Percentiles rank a stretch among this genome's conserved stretches.
Evolutionary conservation across 2,888 invertebrate species (phyloP).

Genomic region (Eupithecia insigniata): DNA sequence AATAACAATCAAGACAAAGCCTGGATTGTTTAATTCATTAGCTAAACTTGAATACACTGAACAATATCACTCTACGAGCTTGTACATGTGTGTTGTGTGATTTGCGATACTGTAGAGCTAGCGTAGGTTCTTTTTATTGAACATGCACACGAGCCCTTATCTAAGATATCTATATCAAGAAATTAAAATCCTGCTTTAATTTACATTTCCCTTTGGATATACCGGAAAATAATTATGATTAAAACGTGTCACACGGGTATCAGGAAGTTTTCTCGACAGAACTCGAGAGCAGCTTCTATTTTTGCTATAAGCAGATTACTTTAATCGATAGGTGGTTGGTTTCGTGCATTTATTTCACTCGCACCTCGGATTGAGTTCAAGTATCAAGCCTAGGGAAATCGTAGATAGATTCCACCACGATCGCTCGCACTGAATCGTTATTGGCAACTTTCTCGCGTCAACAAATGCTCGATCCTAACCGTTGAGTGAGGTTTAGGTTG

Average conservation of each 20-base stretch:
- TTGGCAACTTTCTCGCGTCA: slow-evolving; percentile 26
- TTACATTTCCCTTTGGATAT: slow-evolving; percentile 37
- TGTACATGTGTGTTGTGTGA: slow-evolving; percentile 43
- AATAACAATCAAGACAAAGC: slow-evolving; percentile 44
- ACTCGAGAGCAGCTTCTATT: background rate
- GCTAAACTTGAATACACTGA: slow-evolving; percentile 24
- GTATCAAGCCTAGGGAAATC: background rate
- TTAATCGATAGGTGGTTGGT: background rate
- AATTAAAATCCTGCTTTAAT: slow-evolving; percentile 30
- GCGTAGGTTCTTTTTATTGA: slow-evolving; percentile 25
- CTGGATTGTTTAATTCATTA: slow-evolving; percentile 49
- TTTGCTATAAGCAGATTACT: background rate
- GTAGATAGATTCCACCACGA: background rate
- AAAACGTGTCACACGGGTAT: background rate
- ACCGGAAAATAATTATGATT: slow-evolving; percentile 19
- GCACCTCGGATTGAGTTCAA: background rate
- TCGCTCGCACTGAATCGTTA: background rate
- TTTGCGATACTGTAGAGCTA: slow-evolving; percentile 38
- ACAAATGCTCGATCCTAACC: slow-evolving; percentile 38
- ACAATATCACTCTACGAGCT: background rate
- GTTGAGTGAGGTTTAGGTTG: slow-evolving; percentile 58
- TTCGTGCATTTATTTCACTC: background rate
- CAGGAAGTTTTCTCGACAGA: background rate
- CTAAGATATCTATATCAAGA: slow-evolving; percentile 30
- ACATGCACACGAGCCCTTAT: slow-evolving; percentile 32